These are phyloP conservation scores for Hemiscyllium ocellatum DNA, from an alignment of 2,113 vertebrate species.

Conservation along the genomic window DNA sequence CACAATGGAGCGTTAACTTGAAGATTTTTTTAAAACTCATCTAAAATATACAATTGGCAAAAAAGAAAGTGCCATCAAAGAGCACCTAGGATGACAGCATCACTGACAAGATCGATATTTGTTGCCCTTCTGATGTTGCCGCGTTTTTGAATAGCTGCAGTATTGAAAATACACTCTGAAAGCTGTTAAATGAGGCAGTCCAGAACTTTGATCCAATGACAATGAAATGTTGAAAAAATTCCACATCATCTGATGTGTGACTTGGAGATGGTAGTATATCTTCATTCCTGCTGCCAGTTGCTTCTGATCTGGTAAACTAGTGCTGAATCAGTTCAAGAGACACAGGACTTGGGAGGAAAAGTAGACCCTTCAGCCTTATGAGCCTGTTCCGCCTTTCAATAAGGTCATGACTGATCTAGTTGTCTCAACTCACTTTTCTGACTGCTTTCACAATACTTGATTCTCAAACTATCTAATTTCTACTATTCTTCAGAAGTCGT, in stretches of 20 bases:
- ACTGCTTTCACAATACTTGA: no score
- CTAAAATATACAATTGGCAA: neutral
- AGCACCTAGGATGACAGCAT: neutral
- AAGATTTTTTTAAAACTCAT: neutral
- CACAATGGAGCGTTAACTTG: neutral
- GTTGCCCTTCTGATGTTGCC: neutral
- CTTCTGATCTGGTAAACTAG: neutral
- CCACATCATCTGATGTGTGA: neutral
- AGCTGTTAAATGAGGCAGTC: neutral
- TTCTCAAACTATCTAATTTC: no score
- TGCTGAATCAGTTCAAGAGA: neutral
- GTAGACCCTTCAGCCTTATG: no score
- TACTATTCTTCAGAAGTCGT: neutral
- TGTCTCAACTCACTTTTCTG: no score
- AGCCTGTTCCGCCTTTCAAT: no score
- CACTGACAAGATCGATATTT: neutral
- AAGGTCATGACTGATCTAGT: no score
- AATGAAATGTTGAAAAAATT: neutral
- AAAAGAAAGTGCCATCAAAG: neutral
- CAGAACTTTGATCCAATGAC: neutral
- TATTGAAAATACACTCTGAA: neutral
- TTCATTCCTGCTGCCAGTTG: neutral
- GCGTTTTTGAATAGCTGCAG: neutral
- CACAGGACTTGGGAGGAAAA: no score
- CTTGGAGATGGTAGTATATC: neutral